Percentiles rank a stretch among this genome's conserved stretches.
Conservation (phyloP, 2,888 invertebrate species). For the Tromatobia lineatoria region DNA sequence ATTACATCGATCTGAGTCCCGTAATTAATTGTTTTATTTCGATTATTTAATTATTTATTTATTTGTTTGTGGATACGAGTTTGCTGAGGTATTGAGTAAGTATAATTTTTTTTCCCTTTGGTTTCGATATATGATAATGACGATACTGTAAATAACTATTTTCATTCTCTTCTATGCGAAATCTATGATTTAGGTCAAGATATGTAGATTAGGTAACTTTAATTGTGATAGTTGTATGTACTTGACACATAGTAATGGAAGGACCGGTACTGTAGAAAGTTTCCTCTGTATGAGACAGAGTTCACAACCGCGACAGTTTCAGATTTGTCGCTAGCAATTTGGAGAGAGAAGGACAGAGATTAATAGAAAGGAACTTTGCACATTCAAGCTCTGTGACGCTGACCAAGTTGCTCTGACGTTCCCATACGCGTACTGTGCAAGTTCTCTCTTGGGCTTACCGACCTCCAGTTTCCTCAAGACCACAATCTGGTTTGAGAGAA, state of each 20-base stretch:
- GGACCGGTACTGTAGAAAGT: constrained; percentile 53
- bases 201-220: constrained; percentile 53
- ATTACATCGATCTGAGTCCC: too few species aligned
- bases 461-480: constrained; percentile 25
- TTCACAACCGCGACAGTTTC: constrained; percentile 39
- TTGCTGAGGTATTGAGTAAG: too few species aligned
- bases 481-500: constrained; percentile 49
- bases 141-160: neutral
- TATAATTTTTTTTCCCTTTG: too few species aligned
- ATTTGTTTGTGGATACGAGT: too few species aligned
- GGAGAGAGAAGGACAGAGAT: constrained; percentile 40
- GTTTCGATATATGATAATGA: too few species aligned
- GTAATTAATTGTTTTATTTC: too few species aligned
- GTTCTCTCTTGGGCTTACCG: constrained; percentile 31
- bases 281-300: constrained; percentile 38
- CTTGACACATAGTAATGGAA: constrained; percentile 30
- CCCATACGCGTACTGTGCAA: constrained; percentile 52
- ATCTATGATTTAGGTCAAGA: constrained; percentile 51
- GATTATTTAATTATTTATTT: too few species aligned
- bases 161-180: constrained; percentile 53
- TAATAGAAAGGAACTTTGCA: constrained; percentile 60
- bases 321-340: constrained; percentile 64
- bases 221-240: constrained; percentile 36
- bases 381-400: constrained; percentile 52
- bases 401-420: constrained; percentile 44